These are phyloP conservation scores for Alviniconcha strummeri DNA, from an alignment of 2,888 invertebrate genomes.

Conservation along the genomic window DNA sequence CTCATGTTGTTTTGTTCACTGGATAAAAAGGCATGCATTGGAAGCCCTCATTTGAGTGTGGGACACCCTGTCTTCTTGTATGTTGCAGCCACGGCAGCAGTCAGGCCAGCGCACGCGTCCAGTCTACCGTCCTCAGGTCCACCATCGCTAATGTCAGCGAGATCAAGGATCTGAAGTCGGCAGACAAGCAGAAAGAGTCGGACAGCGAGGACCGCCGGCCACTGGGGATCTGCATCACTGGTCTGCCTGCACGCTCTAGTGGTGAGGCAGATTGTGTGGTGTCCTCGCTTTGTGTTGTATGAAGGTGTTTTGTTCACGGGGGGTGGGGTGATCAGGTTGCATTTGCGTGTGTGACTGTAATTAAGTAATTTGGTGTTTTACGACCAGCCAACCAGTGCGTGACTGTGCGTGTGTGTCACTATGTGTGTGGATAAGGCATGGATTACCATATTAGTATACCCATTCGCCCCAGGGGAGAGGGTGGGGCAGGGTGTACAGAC, in stretches of 20 bases:
- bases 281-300: not conserved
- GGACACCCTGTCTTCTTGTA: not conserved
- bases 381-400: too few relatives aligned
- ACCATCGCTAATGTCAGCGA: conserved; percentile 36
- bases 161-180: conserved; percentile 38
- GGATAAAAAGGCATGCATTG: too few relatives aligned
- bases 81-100: conserved; percentile 53
- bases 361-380: too few relatives aligned
- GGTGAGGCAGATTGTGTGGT: conserved; percentile 49
- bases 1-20: too few relatives aligned
- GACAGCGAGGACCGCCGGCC: conserved; percentile 49
- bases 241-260: conserved; percentile 68
- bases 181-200: conserved; percentile 34
- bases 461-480: too few relatives aligned
- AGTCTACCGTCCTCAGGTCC: conserved; percentile 38
- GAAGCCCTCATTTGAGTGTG: too few relatives aligned
- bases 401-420: too few relatives aligned
- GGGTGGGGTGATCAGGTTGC: too few relatives aligned
- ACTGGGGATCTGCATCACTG: conserved; percentile 66
- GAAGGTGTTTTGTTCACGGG: not conserved
- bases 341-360: too few relatives aligned
- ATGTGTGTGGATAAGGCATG: too few relatives aligned
- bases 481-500: too few relatives aligned
- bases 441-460: too few relatives aligned
- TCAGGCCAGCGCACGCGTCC: conserved; percentile 43